Percentiles rank a stretch among this genome's conserved stretches.
Conservation (phyloP, 2,888 invertebrate genomes). For the Norana najaformis region DNA sequence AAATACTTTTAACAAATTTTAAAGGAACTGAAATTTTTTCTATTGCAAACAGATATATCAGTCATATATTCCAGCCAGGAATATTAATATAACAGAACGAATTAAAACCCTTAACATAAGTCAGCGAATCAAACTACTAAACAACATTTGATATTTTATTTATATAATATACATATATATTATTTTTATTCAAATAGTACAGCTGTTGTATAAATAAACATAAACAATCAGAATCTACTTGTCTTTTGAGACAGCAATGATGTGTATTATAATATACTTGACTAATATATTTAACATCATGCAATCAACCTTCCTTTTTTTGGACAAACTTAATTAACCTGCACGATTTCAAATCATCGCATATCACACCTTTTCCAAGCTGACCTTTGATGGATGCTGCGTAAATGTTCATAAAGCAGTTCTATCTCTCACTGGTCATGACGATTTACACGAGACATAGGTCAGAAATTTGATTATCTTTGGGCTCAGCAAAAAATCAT, state of each 20-base stretch:
- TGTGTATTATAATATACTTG: neutral
- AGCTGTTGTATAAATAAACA: neutral
- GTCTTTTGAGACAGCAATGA: neutral
- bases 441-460: neutral
- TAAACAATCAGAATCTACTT: neutral
- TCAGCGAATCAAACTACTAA: neutral
- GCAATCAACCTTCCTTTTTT: neutral
- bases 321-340: neutral
- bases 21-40: neutral
- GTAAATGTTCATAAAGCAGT: neutral
- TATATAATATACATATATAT: neutral
- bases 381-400: neutral
- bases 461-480: neutral
- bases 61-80: neutral
- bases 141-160: no score
- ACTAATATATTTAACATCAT: neutral
- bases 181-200: neutral
- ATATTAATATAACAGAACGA: no score
- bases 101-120: neutral
- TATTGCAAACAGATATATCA: neutral
- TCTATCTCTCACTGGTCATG: neutral
- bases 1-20: neutral
- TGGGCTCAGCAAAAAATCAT: neutral
- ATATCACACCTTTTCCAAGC: neutral
- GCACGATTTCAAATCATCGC: neutral